Base-by-base conservation (phyloP, 2,888 invertebrate species). In the Itoplectis maculator region DNA sequence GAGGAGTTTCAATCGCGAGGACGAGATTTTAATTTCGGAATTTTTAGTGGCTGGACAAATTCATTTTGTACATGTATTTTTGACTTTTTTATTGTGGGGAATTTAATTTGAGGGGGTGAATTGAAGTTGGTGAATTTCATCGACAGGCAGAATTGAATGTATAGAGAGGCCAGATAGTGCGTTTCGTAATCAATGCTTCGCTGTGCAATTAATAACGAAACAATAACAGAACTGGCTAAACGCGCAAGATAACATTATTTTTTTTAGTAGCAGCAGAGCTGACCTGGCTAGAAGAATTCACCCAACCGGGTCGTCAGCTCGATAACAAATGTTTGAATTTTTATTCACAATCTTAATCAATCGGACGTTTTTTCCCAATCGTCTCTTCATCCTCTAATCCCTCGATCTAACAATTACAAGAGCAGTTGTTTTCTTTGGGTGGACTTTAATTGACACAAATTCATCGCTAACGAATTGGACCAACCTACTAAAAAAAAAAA, bases 391-490 rank as follows among this genome's bases (percentile, higher is more conserved):
- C 49, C 45, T 13, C 78, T 56, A 11, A 49, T 66, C 40, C 47
- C 63, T 37, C 59, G 69, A 20, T 63, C 79, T 84, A 73, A 76
- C 75, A 9, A 59, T 70, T 54, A 47, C 73, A 66, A 54, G 68
- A 69, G 81, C 69, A 73, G 63, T 72, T 65, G 86, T 87, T 86
- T 84, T 87, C 87, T 83, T 87, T 89, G 93, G 93, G 93, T 93
- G 93, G 94, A 94, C 94, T 94, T 94, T 93, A 93, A 93, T 93
- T 88, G 87, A 87, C 87, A 85, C 84, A 70, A 11, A 83, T 85
- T 82, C 76, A 78, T 85, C 65, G 85, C 88, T 87, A 86, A 87
- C 87, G 83, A 82, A 86, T 81, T 82, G 75, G 72, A 51, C 72
- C 66, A 75, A 72, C 59, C 54, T 68, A 70, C 79, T 61, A 70